phyloP scores from a whole-genome alignment of 2,797 vertebrate genomes.

The Serranus cabrilla region DNA sequence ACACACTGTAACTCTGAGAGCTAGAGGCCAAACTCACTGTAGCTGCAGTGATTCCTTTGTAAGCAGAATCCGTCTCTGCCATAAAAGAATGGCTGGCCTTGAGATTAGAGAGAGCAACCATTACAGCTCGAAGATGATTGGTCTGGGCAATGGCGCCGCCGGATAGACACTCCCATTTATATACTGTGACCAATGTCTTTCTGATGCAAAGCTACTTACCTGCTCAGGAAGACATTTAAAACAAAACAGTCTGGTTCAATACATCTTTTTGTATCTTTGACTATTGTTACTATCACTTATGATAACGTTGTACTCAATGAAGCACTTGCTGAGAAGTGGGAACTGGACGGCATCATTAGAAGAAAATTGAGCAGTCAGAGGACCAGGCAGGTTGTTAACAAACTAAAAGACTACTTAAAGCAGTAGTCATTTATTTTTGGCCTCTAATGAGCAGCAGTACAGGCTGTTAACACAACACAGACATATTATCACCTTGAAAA shows the following conservation, averaged over 20 bases:
- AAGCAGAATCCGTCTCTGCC: conserved; percentile 66
- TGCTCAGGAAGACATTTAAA: conserved; percentile 8
- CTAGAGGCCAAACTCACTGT: conserved; percentile 75
- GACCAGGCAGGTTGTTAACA: neutral
- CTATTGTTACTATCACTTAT: neutral
- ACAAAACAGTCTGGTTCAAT: neutral
- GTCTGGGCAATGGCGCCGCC: conserved; percentile 46
- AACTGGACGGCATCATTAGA: neutral
- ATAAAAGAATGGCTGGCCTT: conserved; percentile 43
- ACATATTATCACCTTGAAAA: conserved; percentile 18
- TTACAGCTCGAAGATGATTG: conserved; percentile 55
- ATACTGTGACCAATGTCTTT: conserved; percentile 24
- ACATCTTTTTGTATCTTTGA: neutral
- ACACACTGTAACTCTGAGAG: conserved; percentile 72
- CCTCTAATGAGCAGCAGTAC: neutral
- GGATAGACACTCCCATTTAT: conserved; percentile 30
- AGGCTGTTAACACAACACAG: neutral
- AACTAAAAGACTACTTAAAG: neutral
- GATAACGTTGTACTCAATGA: neutral
- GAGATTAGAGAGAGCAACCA: conserved; percentile 54
- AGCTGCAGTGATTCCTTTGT: conserved; percentile 71
- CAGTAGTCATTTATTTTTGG: neutral
- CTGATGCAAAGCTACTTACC: conserved; percentile 15
- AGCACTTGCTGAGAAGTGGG: neutral
- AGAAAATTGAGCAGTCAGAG: neutral